Conservation (phyloP, 2,888 invertebrate genomes). For the Scaptomyza parva region DNA sequence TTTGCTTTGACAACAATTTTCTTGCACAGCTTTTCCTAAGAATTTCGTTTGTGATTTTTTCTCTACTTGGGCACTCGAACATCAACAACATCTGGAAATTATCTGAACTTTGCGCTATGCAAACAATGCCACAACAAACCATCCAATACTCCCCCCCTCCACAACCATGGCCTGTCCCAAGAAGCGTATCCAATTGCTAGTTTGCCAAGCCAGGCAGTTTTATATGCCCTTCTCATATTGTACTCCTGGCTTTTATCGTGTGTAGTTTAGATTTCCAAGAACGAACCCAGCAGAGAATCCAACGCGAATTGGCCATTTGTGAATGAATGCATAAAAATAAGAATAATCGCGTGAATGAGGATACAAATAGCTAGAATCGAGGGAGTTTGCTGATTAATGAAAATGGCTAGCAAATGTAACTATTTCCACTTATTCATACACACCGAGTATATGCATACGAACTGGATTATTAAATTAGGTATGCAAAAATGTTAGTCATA, state of each 20-base stretch:
- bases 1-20: slow-evolving; percentile 49
- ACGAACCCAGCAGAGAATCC: slow-evolving; percentile 41
- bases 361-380: slow-evolving; percentile 17
- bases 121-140: slow-evolving; percentile 45
- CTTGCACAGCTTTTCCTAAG: slow-evolving; percentile 34
- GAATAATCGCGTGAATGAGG: slow-evolving; percentile 34
- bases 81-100: slow-evolving; percentile 58
- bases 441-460: background rate
- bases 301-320: slow-evolving; percentile 49
- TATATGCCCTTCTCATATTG: slow-evolving; percentile 1
- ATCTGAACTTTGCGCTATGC: slow-evolving; percentile 55
- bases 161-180: slow-evolving; percentile 42
- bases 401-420: slow-evolving; percentile 10
- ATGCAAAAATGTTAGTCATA: slow-evolving; percentile 8
- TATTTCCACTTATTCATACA: slow-evolving; percentile 9
- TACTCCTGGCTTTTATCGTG: slow-evolving; percentile 19
- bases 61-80: background rate
- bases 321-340: slow-evolving; percentile 47
- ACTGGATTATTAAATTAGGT: background rate
- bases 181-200: slow-evolving; percentile 68
- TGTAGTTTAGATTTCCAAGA: slow-evolving; percentile 60
- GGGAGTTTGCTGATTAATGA: slow-evolving; percentile 32
- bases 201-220: slow-evolving; percentile 66
- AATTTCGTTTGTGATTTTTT: slow-evolving; percentile 44
- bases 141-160: background rate